Evolutionary conservation across 2,113 vertebrate species (phyloP).

Genomic region (Colistium nudipinnis): DNA sequence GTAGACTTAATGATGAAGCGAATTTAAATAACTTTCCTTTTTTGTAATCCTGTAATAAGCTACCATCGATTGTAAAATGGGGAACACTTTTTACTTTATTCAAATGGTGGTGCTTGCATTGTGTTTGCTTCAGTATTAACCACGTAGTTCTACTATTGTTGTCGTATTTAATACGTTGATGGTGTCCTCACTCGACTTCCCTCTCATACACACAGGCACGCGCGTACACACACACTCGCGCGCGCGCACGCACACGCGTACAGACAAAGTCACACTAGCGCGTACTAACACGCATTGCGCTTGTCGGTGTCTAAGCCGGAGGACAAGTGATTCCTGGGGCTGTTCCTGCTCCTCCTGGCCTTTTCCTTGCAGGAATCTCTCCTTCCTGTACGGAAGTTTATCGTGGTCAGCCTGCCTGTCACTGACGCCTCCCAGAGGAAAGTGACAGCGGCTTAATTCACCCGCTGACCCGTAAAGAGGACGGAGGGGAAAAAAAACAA

Average conservation of each 20-base stretch:
- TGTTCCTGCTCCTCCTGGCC: constrained; percentile 66
- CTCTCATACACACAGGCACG: constrained; percentile 4
- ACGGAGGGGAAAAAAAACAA: constrained; percentile 68
- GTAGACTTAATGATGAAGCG: too few species aligned
- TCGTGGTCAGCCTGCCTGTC: constrained; percentile 70
- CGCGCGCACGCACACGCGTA: background rate
- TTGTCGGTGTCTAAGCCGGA: constrained; percentile 55
- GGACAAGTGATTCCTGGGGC: constrained; percentile 64
- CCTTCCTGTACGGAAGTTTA: constrained; percentile 78
- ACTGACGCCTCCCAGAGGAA: constrained; percentile 75
- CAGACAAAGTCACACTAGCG: too few species aligned
- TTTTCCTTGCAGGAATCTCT: constrained; percentile 79
- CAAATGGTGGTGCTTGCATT: too few species aligned
- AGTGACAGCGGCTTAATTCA: constrained; percentile 81
- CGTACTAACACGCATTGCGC: constrained; percentile 25
- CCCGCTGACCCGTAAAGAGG: constrained; percentile 80
- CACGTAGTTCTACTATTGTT: background rate
- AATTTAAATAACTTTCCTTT: too few species aligned
- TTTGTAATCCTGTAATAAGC: background rate
- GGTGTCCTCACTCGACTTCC: background rate
- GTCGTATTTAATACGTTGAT: background rate
- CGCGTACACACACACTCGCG: constrained; percentile 1
- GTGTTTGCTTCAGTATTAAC: background rate
- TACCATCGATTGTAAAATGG: too few species aligned
- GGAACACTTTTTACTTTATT: background rate